Evolutionary conservation across 2,888 invertebrate species (phyloP).

Genomic region (Sepiola atlantica): DNA sequence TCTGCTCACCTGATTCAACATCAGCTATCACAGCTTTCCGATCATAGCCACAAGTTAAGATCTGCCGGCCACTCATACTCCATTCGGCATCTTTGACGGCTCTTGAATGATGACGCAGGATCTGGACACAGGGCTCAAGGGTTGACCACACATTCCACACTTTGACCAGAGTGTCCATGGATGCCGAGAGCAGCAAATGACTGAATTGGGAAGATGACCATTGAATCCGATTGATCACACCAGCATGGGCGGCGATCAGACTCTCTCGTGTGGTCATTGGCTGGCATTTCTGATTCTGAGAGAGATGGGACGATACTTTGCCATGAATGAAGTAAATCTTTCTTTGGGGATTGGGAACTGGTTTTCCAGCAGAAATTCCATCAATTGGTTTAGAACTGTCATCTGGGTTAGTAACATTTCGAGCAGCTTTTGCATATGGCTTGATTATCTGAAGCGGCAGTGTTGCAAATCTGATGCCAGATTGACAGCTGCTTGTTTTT

Average conservation of each 20-base stretch:
- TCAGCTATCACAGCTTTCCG: slow-evolving; percentile 68
- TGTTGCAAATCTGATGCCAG: background rate
- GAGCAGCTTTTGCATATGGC: background rate
- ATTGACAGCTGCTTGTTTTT: background rate
- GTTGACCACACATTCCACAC: slow-evolving; percentile 72
- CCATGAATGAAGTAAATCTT: slow-evolving; percentile 65
- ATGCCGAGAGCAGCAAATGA: slow-evolving; percentile 71
- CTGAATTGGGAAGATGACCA: slow-evolving; percentile 69
- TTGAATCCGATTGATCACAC: slow-evolving; percentile 66
- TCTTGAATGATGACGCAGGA: slow-evolving; percentile 62
- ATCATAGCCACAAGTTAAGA: slow-evolving; percentile 72
- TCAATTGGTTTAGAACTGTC: slow-evolving; percentile 42
- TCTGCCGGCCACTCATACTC: slow-evolving; percentile 63
- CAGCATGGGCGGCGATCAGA: slow-evolving; percentile 58
- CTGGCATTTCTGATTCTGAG: slow-evolving; percentile 37
- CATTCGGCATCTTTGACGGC: slow-evolving; percentile 73
- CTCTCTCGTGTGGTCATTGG: background rate
- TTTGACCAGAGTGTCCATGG: slow-evolving; percentile 71
- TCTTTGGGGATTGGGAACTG: slow-evolving; percentile 47
- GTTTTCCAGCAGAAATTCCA: background rate
- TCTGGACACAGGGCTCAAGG: slow-evolving; percentile 59
- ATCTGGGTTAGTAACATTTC: background rate
- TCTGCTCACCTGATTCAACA: slow-evolving; percentile 68
- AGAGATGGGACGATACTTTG: slow-evolving; percentile 60
- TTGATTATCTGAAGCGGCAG: background rate